Evolutionary conservation across 2,113 vertebrate genomes (phyloP).

Genomic region (Corvus hawaiiensis): DNA sequence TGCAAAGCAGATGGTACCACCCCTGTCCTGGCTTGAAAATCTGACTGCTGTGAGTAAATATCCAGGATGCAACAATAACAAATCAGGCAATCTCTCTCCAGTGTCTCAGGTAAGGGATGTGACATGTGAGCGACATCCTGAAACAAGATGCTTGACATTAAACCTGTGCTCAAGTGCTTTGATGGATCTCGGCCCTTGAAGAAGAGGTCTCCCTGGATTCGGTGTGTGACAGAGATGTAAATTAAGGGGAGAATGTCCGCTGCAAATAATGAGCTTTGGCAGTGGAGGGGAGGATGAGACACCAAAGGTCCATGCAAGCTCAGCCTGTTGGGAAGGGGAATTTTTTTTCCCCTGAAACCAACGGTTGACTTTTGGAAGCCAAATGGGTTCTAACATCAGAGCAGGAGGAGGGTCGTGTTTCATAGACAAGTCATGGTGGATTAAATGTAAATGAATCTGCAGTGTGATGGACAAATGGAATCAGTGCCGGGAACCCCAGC

Average conservation of each 20-base stretch:
- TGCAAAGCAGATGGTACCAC: neutral
- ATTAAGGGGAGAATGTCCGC: neutral
- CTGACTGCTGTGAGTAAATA: neutral
- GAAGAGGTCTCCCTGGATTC: neutral
- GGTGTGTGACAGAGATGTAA: neutral
- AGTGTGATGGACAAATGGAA: constrained; percentile 42
- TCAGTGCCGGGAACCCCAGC: neutral
- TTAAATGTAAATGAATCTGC: constrained; percentile 22
- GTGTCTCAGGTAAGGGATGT: neutral
- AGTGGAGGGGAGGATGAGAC: neutral
- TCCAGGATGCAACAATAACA: neutral
- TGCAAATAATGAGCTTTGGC: neutral
- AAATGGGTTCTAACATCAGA: neutral
- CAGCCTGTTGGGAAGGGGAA: neutral
- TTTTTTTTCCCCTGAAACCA: neutral
- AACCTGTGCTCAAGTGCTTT: neutral
- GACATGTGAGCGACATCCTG: fast-evolving
- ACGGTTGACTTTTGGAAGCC: constrained; percentile 1
- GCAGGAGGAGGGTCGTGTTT: neutral
- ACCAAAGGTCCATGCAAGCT: fast-evolving
- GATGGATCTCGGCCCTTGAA: neutral
- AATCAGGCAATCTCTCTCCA: neutral
- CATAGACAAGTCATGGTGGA: neutral
- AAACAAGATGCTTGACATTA: neutral
- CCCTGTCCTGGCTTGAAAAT: neutral